Conservation (phyloP, 2,797 vertebrate species). For the Perodicticus potto region DNA sequence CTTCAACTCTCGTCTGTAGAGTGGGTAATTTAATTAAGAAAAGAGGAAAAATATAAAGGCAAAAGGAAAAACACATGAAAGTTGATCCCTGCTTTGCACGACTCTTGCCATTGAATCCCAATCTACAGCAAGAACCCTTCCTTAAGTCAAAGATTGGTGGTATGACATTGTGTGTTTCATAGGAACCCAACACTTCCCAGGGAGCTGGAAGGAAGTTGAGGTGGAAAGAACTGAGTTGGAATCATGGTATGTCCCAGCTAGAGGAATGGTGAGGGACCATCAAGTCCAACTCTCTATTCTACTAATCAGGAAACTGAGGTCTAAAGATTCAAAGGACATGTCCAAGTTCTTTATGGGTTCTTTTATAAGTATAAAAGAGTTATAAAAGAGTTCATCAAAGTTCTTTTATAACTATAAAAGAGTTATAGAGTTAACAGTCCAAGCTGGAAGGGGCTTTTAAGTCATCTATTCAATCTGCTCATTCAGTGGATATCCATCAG, state of each 20-base stretch:
- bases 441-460: background rate
- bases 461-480: background rate
- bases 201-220: background rate
- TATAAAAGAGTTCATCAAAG: no score
- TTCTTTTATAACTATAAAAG: background rate
- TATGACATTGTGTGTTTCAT: no score
- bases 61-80: background rate
- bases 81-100: background rate
- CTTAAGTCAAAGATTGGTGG: background rate
- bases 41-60: background rate
- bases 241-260: background rate
- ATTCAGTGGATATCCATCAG: background rate
- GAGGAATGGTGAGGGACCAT: background rate
- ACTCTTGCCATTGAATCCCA: background rate
- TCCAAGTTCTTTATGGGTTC: background rate
- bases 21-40: slow-evolving; percentile 20
- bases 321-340: background rate
- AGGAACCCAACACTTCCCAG: background rate
- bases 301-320: background rate
- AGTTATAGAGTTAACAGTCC: background rate
- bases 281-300: background rate
- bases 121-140: background rate
- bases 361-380: background rate
- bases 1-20: background rate
- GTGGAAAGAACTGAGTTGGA: background rate